Base-by-base conservation (phyloP, 1,140 invertebrate species). In the Apis florea region DNA sequence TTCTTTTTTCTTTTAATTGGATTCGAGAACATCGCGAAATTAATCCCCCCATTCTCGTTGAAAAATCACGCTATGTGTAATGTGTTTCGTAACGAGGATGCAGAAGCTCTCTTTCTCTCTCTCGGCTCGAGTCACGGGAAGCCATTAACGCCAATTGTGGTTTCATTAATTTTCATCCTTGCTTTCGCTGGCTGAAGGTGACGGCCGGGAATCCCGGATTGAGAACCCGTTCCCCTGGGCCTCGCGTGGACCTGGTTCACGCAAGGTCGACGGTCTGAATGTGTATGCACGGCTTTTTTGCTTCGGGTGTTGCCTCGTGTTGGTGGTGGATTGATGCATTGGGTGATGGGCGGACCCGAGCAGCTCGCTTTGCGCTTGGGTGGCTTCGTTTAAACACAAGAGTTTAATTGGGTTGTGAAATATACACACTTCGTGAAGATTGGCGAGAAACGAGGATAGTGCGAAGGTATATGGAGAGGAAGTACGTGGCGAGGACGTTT, bases 101-200 rank as follows among this genome's bases (percentile, higher is more conserved):
- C 88, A 83, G 79, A 88, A 79, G 3, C 56, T n/a, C 21, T 58
- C 51, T 51, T 8, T 53, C 13, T 53, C 59, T 61, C 59, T 61
- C 59, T 61, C 24, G 59, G 59, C 15, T 31, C 15, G 63, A 47
- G 31, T 47, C 86, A 76, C 71, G 85, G 76, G 86, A 76, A 76
- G 74, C 79, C 84, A 89, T 89, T 88, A 89, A 86, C 82, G 80
- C 84, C 87, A 89, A 89, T 89, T 88, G 86, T 86, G 70, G 81
- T 87, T 88, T 89, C 87, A 89, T 88, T 88, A 88, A 89, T 89
- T 88, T 82, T 88, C 87, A 89, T 89, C 78, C 61, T 82, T 74
- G 70, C 76, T 84, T 86, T 79, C 51, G 78, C 66, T 69, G 58
- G 54, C 64, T 61, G 70, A 87, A 87, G 85, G 85, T 86, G 85